Evolutionary conservation across 2,113 vertebrate genomes (phyloP), one percentile per base, ranked within the genome.

Genomic region (Oryzias woworae): DNA sequence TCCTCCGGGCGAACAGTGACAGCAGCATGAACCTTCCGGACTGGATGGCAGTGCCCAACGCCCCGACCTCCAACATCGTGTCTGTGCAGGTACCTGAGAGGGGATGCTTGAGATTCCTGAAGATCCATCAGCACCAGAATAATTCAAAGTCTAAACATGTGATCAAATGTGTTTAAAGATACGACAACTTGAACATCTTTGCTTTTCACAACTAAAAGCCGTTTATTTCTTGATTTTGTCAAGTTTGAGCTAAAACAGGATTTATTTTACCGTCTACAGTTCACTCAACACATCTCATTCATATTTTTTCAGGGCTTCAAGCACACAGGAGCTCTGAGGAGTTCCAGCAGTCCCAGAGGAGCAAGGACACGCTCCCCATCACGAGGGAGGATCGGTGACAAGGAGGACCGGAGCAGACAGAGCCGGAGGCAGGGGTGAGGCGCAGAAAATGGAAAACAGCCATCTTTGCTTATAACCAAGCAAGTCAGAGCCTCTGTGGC

Each of bases 1-100:
- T 97, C 77, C 91, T 96, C 4, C 89, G 95, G 0, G 95, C 95
- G 83, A 97, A 96, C 92, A 97, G 95, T 0, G 95, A 97, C 74
- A 95, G 93, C 85, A 95, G 93, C 89, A 94, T 95, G 92, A 95
- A 93, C 28, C 84, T 95, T 42, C 94, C 94, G 0, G 95, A 97
- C 6, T 96, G 95, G 95, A 94, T 96, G 90, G 93, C 93, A 4
- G 91, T 93, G 61, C 91, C 94, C 2, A 92, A 94, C 20, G 71
- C 92, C 14, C 72, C 93, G 0, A 86, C 54, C 23, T 78, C 85
- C 76, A 92, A 86, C 79, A 92, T 92, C 8, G 92, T 93, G 47
- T 93, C 92, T 20, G 91, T 93, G 67, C 92, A 93, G 92, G 92
- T 93, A 48, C 28, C 18, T 18, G 54, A n/a, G 49, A 23, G 31